A percentile compares a stretch with the other conserved stretches of the same genome.
Evolutionary conservation across 2,113 vertebrate species (phyloP).

Genomic region (Clarias batrachus): DNA sequence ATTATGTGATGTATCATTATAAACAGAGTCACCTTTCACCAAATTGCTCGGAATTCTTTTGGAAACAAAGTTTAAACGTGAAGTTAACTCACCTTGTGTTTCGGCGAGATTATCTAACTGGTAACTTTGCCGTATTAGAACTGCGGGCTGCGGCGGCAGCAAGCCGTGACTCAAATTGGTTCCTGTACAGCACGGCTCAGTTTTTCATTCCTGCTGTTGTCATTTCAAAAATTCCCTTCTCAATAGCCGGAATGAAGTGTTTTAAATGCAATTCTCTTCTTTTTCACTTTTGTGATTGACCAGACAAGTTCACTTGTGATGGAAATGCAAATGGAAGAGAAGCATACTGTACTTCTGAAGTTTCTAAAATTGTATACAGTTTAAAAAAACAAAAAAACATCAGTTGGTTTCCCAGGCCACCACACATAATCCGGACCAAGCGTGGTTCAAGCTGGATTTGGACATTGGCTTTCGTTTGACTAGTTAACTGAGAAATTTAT

Average conservation of each 20-base stretch:
- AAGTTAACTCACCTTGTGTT: background rate
- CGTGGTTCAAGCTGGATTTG: background rate
- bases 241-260: background rate
- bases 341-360: background rate
- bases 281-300: background rate
- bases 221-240: background rate
- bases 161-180: background rate
- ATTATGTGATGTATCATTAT: background rate
- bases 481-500: background rate
- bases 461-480: background rate
- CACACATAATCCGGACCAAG: background rate
- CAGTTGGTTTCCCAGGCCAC: background rate
- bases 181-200: no score
- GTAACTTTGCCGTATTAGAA: background rate
- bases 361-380: background rate
- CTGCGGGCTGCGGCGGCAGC: background rate
- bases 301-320: background rate
- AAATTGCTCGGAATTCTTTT: background rate
- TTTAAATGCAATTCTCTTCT: background rate
- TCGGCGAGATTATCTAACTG: background rate
- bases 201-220: conserved; percentile 5
- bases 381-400: background rate
- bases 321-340: background rate
- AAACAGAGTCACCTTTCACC: background rate
- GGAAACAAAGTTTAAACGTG: background rate